These are phyloP conservation scores for Anguilla japonica DNA, from an alignment of 2,113 vertebrate genomes.

Conservation along the genomic window DNA sequence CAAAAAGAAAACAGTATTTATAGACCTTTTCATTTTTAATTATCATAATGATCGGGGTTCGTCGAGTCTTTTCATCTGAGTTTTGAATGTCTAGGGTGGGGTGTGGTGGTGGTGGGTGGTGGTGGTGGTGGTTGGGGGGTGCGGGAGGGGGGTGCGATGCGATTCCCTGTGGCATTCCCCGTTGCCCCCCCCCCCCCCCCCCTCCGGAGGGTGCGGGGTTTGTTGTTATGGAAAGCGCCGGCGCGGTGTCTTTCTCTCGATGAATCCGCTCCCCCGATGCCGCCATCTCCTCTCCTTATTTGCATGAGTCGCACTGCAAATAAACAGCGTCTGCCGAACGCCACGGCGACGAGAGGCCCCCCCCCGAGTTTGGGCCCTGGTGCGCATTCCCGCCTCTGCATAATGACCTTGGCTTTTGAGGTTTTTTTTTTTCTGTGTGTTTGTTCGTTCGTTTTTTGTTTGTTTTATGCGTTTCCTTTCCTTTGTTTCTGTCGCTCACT, in stretches of 20 bases:
- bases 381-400: neutral
- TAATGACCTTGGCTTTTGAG: neutral
- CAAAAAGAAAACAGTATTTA: slow-evolving; percentile 62
- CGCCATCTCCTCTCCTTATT: neutral
- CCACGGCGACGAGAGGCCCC: neutral
- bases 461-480: neutral
- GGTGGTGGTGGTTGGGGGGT: neutral
- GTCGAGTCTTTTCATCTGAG: slow-evolving; percentile 62
- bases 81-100: slow-evolving; percentile 36
- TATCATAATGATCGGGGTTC: slow-evolving; percentile 65
- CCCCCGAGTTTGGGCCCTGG: neutral
- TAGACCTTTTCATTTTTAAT: slow-evolving; percentile 67
- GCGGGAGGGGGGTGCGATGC: neutral
- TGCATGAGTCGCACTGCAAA: neutral
- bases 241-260: neutral
- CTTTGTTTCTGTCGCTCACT: neutral
- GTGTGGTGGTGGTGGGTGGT: neutral
- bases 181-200: slow-evolving; percentile 11
- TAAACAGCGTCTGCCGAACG: neutral
- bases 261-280: neutral
- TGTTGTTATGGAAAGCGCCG: neutral
- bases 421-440: neutral
- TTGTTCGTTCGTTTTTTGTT: neutral
- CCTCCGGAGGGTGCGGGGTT: neutral
- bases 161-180: slow-evolving; percentile 28